Conservation (phyloP, 1,140 invertebrate genomes). For the Hetaerina americana region DNA sequence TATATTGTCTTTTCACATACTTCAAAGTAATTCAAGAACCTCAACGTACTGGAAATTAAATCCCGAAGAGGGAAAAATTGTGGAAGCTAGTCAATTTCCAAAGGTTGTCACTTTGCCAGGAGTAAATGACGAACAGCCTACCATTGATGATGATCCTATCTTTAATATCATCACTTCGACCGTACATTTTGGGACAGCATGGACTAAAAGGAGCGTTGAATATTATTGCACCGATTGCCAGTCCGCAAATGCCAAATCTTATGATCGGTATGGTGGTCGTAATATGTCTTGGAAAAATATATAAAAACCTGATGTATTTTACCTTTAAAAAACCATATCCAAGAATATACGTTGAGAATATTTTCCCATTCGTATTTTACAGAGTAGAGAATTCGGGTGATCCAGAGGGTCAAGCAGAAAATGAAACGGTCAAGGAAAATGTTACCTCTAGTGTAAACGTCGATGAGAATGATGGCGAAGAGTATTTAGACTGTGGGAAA, state of each 20-base stretch:
- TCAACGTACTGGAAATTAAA: conserved; percentile 61
- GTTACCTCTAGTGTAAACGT: conserved; percentile 18
- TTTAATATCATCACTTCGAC: conserved; percentile 52
- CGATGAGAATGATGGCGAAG: conserved; percentile 34
- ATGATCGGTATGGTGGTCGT: background rate
- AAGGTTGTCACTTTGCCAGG: conserved; percentile 33
- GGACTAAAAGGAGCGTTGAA: conserved; percentile 42
- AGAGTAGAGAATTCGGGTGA: background rate
- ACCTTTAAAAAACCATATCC: too few relatives aligned
- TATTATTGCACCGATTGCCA: conserved; percentile 39
- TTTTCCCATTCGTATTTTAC: background rate
- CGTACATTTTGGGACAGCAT: conserved; percentile 42
- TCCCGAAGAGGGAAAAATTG: conserved; percentile 49
- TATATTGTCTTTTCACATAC: conserved; percentile 43
- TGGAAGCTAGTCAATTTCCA: conserved; percentile 38
- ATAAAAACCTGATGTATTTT: too few relatives aligned
- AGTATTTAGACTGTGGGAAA: conserved; percentile 71
- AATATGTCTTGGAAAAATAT: too few relatives aligned
- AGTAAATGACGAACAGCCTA: conserved; percentile 26
- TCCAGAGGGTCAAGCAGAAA: background rate
- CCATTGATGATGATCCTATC: conserved; percentile 40
- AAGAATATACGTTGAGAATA: too few relatives aligned
- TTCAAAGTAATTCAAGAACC: conserved; percentile 53
- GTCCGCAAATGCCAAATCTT: background rate
- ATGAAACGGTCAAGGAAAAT: background rate